These are phyloP conservation scores for Metaphire vulgaris DNA, from an alignment of 1,140 invertebrate species.

Conservation along the genomic window DNA sequence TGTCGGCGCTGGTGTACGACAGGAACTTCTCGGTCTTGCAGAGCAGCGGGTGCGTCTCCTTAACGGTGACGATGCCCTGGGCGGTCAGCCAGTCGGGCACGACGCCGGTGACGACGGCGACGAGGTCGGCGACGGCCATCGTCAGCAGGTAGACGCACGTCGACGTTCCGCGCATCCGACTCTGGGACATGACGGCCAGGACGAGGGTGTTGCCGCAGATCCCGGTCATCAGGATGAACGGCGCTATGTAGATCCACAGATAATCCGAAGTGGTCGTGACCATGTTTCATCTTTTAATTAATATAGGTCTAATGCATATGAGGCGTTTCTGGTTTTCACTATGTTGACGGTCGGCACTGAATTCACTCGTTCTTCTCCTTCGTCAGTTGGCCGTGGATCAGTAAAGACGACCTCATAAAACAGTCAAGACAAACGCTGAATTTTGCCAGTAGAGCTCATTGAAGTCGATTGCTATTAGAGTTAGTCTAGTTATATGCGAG, in stretches of 20 bases:
- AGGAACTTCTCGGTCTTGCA: conserved; percentile 33
- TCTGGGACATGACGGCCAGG: conserved; percentile 24
- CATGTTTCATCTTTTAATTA: too few relatives aligned
- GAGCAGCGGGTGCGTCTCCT: conserved; percentile 15
- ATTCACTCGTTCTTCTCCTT: too few relatives aligned
- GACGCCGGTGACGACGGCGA: conserved; percentile 22
- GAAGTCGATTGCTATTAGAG: too few relatives aligned
- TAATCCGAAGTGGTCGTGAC: conserved; percentile 1
- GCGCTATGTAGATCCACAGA: conserved; percentile 26
- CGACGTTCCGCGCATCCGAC: conserved; percentile 26
- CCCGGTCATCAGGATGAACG: conserved; percentile 24
- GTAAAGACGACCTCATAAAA: too few relatives aligned
- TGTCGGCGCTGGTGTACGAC: conserved; percentile 28
- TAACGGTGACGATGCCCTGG: conserved; percentile 18
- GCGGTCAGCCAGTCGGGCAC: conserved; percentile 28
- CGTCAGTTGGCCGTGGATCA: too few relatives aligned
- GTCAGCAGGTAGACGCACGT: conserved; percentile 21
- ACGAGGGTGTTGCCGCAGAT: conserved; percentile 27
- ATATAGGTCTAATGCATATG: too few relatives aligned
- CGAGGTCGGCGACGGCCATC: conserved; percentile 27
- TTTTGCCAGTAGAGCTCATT: too few relatives aligned
- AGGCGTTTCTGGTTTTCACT: too few relatives aligned
- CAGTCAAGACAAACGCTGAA: too few relatives aligned
- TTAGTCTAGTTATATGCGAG: too few relatives aligned
- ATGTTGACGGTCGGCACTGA: too few relatives aligned